phyloP scores from a whole-genome alignment of 1,140 invertebrate genomes.

The Neomicropteryx cornuta region DNA sequence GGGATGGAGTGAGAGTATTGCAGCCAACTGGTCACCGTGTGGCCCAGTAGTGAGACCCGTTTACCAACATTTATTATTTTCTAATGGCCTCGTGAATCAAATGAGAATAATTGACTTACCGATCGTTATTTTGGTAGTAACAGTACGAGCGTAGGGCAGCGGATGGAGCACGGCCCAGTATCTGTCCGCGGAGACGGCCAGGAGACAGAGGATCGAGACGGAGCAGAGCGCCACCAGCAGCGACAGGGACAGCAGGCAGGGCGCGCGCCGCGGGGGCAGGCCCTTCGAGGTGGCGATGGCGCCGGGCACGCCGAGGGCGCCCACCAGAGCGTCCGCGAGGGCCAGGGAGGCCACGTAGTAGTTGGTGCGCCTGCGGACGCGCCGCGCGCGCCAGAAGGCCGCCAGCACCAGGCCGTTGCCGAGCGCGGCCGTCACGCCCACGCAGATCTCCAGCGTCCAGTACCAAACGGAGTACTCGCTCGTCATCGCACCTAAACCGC shows the following conservation, averaged over 20 bases:
- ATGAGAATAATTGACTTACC: conserved; percentile 46
- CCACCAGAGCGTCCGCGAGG: conserved; percentile 72
- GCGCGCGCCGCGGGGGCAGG: conserved; percentile 63
- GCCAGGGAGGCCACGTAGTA: conserved; percentile 87
- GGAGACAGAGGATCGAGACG: conserved; percentile 82
- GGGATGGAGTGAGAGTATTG: too few species aligned
- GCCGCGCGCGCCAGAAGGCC: conserved; percentile 66
- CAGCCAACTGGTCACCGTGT: too few species aligned
- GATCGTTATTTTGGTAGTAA: conserved; percentile 71
- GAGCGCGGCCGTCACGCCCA: conserved; percentile 67
- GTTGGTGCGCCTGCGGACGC: conserved; percentile 71
- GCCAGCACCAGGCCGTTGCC: conserved; percentile 79
- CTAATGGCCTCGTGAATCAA: too few species aligned
- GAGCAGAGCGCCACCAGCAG: conserved; percentile 80
- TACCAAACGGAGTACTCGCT: too few species aligned
- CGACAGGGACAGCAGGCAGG: conserved; percentile 80
- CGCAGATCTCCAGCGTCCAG: conserved; percentile 63
- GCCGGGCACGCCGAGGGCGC: conserved; percentile 71
- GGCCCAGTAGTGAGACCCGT: too few species aligned
- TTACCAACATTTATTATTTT: too few species aligned
- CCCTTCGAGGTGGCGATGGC: conserved; percentile 59
- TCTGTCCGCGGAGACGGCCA: conserved; percentile 81
- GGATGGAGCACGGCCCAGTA: conserved; percentile 88
- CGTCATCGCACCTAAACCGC: too few species aligned
- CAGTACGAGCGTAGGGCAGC: conserved; percentile 79